Evolutionary conservation across 2,797 vertebrate species (phyloP), one percentile per base, ranked within the genome.

Genomic region (Stomatorhinus walkeri): DNA sequence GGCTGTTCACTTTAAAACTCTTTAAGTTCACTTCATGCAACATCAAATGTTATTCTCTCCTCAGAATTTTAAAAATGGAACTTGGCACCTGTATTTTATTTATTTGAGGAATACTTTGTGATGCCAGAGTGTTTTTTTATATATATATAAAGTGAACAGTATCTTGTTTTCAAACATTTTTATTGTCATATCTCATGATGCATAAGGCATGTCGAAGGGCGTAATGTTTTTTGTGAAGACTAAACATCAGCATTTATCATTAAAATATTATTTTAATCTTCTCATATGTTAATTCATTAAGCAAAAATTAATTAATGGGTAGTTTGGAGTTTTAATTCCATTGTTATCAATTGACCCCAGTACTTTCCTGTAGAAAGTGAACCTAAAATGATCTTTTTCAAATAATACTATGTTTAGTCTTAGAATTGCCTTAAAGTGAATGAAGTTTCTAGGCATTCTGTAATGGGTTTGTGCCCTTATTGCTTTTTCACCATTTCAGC

Each of bases 1-100:
- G 85, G 85, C 85, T 87, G 49, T 59, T 87, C 85, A 32, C n/a
- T 36, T 87, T 32, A 56, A 32, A 86, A 87, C 7, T 56, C 49
- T 56, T 56, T 87, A 87, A 36, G 52, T 36, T 87, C 52, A 43
- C 32, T 87, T 87, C 59, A 40, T 32, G 40, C 85, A 59, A 43
- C 28, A 40, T 19, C 6, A 19, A 59, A 32, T 56, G 51, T 87
- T 54, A 43, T 24, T 49, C 48, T 51, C 36, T 19, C 51, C 22
- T 54, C 46, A 36, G 48, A 32, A 51, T 28, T 87, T 59, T 19
- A 36, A 56, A 36, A 56, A 87, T 52, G 28, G 51, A 56, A 59
- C n/a, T 85, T 51, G 81, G 81, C 81, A 28, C 46, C 9, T 49
- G 81, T 16, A 49, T 49, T 84, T 49, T 48, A 22, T 84, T 84